These are phyloP conservation scores for Furnarius figulus DNA, from an alignment of 2,113 vertebrate species.

Conservation along the genomic window DNA sequence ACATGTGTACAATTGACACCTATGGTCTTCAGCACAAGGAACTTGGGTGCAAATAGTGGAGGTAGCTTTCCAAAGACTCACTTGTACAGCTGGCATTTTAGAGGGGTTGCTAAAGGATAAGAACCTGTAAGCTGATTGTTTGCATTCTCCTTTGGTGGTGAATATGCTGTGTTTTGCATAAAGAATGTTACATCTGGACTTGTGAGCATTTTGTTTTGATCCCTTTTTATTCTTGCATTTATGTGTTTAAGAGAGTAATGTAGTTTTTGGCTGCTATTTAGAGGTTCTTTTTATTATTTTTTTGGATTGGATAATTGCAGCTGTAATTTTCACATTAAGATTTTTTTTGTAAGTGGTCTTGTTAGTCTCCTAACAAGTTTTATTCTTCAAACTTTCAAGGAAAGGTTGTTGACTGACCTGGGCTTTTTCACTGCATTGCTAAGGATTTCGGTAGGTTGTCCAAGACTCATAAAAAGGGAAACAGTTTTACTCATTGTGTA, in stretches of 20 bases:
- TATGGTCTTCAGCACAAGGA: background rate
- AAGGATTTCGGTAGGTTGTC: background rate
- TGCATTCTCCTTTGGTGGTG: background rate
- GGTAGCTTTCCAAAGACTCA: background rate
- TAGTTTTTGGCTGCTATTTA: background rate
- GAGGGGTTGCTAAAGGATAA: background rate
- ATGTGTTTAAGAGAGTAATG: background rate
- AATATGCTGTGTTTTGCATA: background rate
- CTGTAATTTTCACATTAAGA: background rate
- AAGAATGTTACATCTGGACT: background rate
- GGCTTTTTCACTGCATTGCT: background rate
- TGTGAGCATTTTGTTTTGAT: background rate
- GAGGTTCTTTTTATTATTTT: background rate
- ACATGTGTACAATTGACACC: background rate
- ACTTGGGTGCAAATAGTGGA: background rate
- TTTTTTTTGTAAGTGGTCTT: background rate
- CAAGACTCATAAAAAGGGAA: background rate
- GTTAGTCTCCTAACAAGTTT: background rate
- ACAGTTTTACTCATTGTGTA: background rate
- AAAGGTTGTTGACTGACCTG: background rate
- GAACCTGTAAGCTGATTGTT: background rate
- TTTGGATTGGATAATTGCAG: background rate
- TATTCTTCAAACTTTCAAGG: background rate
- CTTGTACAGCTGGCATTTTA: background rate
- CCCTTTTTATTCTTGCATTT: background rate